phyloP scores from a whole-genome alignment of 2,113 vertebrate species.

The Lasiurus borealis region DNA sequence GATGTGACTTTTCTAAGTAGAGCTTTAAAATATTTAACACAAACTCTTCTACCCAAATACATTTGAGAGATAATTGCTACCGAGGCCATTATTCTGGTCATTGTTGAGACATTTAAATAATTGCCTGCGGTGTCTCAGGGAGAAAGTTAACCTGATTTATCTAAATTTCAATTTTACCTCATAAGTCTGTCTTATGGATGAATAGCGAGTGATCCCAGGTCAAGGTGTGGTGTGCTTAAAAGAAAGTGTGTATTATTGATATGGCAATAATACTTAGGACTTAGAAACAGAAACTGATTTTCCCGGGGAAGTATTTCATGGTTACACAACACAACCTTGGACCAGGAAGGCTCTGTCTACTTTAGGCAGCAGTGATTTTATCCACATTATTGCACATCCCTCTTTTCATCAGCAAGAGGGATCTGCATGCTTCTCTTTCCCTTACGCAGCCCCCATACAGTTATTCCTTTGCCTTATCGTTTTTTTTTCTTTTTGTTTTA shows the following conservation, averaged over 20 bases:
- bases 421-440: not conserved
- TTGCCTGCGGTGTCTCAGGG: not conserved
- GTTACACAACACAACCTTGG: not conserved
- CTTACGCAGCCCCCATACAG: rapidly evolving
- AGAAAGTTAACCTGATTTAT: not conserved
- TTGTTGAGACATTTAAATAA: conserved; percentile 31
- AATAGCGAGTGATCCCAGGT: not conserved
- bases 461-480: not conserved
- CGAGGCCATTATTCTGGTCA: conserved; percentile 5
- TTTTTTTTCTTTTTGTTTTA: not conserved
- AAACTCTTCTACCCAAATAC: conserved; percentile 7
- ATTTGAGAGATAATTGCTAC: not conserved
- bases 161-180: conserved; percentile 19
- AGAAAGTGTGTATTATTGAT: not conserved
- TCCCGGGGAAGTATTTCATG: not conserved
- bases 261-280: not conserved
- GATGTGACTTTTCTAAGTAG: conserved; percentile 55
- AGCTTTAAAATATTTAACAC: conserved; percentile 70
- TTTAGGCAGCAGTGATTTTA: too few species aligned
- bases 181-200: not conserved
- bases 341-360: not conserved
- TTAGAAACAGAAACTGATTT: not conserved
- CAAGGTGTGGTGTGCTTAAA: not conserved
- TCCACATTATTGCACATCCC: too few species aligned
- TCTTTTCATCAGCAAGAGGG: not conserved